These are phyloP conservation scores for Uloborus diversus DNA, from an alignment of 1,140 invertebrate species.

Conservation along the genomic window DNA sequence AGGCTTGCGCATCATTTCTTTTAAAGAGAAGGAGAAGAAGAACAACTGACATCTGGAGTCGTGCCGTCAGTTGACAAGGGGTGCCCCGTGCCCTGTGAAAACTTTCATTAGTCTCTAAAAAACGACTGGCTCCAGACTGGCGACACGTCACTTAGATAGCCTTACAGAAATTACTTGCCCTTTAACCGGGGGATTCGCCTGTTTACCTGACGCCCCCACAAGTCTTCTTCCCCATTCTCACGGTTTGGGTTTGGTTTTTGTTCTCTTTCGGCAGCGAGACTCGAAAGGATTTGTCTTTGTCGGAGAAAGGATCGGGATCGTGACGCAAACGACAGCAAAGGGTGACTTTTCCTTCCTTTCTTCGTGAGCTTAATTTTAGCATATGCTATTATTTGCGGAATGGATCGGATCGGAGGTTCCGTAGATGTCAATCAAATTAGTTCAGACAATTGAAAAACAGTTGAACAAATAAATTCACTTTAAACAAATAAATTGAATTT, in stretches of 20 bases:
- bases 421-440: too few relatives aligned
- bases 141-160: slow-evolving; percentile 45
- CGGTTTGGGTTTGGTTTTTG: slow-evolving; percentile 5
- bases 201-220: slow-evolving; percentile 48
- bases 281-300: neutral
- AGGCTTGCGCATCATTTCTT: too few relatives aligned
- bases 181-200: slow-evolving; percentile 24
- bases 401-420: too few relatives aligned
- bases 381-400: too few relatives aligned
- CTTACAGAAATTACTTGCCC: slow-evolving; percentile 53
- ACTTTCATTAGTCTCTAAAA: slow-evolving; percentile 47
- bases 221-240: slow-evolving; percentile 5
- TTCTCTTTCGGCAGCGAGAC: neutral
- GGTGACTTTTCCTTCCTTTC: too few relatives aligned
- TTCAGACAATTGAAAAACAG: too few relatives aligned
- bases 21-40: neutral
- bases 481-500: too few relatives aligned
- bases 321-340: too few relatives aligned
- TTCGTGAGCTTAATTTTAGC: too few relatives aligned
- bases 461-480: too few relatives aligned
- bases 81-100: slow-evolving; percentile 27
- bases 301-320: too few relatives aligned
- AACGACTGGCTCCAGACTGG: slow-evolving; percentile 46
- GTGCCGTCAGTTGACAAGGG: slow-evolving; percentile 4
- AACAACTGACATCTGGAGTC: slow-evolving; percentile 30